Conservation (phyloP, 2,888 invertebrate species). For the Anagyrus pseudococci region DNA sequence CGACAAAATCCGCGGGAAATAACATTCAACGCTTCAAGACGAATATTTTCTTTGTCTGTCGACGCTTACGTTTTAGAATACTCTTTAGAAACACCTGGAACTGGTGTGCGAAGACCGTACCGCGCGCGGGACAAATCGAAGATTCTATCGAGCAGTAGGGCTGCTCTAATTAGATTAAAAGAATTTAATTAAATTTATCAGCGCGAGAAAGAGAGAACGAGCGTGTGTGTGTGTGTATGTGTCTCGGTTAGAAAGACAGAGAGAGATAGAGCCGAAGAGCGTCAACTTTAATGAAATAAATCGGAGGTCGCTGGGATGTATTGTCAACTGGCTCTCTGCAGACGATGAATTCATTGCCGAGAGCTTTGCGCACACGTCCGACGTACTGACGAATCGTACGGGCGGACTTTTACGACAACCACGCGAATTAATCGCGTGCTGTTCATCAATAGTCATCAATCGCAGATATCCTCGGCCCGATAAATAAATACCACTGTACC, state of each 20-base stretch:
- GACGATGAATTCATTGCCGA: constrained; percentile 5
- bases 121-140: neutral
- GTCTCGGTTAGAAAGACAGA: too few relatives aligned
- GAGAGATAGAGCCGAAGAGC: too few relatives aligned
- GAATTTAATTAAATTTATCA: constrained; percentile 33
- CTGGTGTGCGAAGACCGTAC: neutral
- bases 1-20: too few relatives aligned
- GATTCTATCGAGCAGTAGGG: constrained; percentile 12
- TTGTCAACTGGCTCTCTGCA: neutral
- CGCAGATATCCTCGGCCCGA: too few relatives aligned
- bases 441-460: neutral
- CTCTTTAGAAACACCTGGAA: too few relatives aligned
- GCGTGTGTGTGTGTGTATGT: too few relatives aligned
- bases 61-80: neutral
- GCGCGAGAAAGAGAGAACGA: too few relatives aligned
- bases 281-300: constrained; percentile 27
- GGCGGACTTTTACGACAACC: neutral
- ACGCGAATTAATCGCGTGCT: neutral
- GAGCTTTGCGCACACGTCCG: neutral
- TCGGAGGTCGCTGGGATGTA: constrained; percentile 17
- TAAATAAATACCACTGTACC: too few relatives aligned
- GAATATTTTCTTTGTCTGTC: neutral
- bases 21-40: too few relatives aligned
- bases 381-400: neutral
- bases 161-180: constrained; percentile 34